Conservation (phyloP, 2,797 vertebrate species). For the Gallinago nigripennis region DNA sequence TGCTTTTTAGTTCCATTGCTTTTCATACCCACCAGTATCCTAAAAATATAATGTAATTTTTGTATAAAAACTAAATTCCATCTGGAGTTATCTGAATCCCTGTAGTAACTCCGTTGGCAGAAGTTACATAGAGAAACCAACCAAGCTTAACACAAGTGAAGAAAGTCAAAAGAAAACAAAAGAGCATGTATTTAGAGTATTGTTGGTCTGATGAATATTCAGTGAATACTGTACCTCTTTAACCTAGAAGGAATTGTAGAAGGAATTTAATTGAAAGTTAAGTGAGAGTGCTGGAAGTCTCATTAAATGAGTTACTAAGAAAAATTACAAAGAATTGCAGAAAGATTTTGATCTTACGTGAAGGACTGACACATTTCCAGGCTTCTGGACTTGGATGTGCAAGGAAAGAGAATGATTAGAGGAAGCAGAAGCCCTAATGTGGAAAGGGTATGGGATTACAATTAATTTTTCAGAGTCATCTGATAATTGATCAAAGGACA, state of each 20-base stretch:
- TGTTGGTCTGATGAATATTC: neutral
- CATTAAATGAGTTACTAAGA: neutral
- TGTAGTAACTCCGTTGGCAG: neutral
- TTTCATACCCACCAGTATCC: neutral
- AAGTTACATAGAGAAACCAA: neutral
- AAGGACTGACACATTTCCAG: neutral
- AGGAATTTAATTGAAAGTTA: neutral
- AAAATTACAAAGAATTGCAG: neutral
- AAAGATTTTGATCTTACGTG: neutral
- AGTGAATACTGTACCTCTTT: neutral
- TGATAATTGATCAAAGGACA: neutral
- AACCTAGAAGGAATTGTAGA: neutral
- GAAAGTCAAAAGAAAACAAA: neutral
- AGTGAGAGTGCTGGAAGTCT: neutral
- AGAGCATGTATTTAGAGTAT: neutral
- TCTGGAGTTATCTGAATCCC: neutral
- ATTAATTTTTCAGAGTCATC: neutral
- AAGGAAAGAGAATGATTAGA: neutral
- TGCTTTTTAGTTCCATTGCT: neutral
- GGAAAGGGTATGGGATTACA: neutral
- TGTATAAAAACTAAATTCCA: neutral
- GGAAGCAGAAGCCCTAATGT: neutral
- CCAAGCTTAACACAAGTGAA: neutral
- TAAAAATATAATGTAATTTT: neutral
- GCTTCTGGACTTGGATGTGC: neutral